Conservation (phyloP, 2,797 vertebrate species). For the Hyperoplus immaculatus region DNA sequence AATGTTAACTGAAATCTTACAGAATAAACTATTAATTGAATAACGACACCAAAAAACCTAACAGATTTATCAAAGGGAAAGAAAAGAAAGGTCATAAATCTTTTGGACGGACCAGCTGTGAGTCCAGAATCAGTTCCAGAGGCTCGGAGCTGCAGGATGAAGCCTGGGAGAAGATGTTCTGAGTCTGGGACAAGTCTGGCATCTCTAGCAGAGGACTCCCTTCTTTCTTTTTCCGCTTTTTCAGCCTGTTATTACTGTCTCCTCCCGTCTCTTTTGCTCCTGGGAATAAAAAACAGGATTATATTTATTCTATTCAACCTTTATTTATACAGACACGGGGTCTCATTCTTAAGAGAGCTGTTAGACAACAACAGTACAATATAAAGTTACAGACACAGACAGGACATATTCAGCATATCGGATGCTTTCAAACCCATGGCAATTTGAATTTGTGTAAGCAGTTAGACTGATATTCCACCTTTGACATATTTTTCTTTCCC, state of each 20-base stretch:
- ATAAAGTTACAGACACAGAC: too few relatives aligned
- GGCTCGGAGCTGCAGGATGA: slow-evolving; percentile 39
- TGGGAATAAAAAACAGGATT: not conserved
- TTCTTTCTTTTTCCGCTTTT: slow-evolving; percentile 46
- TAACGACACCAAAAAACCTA: not conserved
- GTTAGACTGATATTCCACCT: not conserved
- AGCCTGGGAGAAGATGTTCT: slow-evolving; percentile 48
- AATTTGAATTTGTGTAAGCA: not conserved
- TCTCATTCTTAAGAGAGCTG: too few relatives aligned
- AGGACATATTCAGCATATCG: too few relatives aligned
- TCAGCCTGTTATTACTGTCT: slow-evolving; percentile 1
- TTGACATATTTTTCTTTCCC: not conserved
- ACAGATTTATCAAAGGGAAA: not conserved
- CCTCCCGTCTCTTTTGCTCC: slow-evolving; percentile 7
- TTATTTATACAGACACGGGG: too few relatives aligned
- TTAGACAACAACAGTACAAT: too few relatives aligned
- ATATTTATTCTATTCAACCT: too few relatives aligned
- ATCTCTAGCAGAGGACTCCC: slow-evolving; percentile 70
- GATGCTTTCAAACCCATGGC: not conserved
- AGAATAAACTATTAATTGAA: not conserved
- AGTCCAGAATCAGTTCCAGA: slow-evolving; percentile 30
- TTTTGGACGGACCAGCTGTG: slow-evolving; percentile 50
- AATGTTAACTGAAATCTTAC: not conserved
- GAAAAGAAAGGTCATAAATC: not conserved
- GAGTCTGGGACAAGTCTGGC: slow-evolving; percentile 71